These are phyloP conservation scores for Hyppa rectilinea DNA, from an alignment of 2,888 invertebrate genomes.

Conservation along the genomic window DNA sequence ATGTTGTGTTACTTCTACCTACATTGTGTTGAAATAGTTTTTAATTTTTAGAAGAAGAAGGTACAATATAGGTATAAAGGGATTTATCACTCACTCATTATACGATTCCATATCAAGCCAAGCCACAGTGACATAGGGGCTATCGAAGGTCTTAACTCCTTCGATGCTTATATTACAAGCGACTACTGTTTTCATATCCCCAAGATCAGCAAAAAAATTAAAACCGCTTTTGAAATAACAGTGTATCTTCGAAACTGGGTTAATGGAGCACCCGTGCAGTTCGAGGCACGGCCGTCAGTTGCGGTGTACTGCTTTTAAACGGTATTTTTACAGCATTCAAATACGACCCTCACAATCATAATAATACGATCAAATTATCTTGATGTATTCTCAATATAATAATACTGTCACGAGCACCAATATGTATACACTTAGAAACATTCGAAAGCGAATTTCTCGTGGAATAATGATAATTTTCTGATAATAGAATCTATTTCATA, in stretches of 20 bases:
- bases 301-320: constrained; percentile 53
- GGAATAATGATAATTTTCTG: too few relatives aligned
- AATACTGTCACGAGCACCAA: too few relatives aligned
- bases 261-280: constrained; percentile 60
- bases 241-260: constrained; percentile 62
- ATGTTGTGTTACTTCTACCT: not conserved
- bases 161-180: not conserved
- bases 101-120: not conserved
- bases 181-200: constrained; percentile 17
- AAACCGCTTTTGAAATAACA: constrained; percentile 51
- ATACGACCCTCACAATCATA: constrained; percentile 6
- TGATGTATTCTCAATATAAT: constrained; percentile 6
- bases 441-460: too few relatives aligned
- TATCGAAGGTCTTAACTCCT: not conserved
- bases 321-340: constrained; percentile 37
- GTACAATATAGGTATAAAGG: not conserved
- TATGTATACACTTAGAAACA: too few relatives aligned
- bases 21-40: too few relatives aligned
- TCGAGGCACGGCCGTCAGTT: constrained; percentile 31
- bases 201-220: constrained; percentile 50
- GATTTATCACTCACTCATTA: not conserved
- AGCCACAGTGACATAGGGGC: not conserved
- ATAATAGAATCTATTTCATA: too few relatives aligned
- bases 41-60: not conserved
- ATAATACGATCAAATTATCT: constrained; percentile 7